Evolutionary conservation across 2,113 vertebrate genomes (phyloP).

Genomic region (Mormyrus lacerda): DNA sequence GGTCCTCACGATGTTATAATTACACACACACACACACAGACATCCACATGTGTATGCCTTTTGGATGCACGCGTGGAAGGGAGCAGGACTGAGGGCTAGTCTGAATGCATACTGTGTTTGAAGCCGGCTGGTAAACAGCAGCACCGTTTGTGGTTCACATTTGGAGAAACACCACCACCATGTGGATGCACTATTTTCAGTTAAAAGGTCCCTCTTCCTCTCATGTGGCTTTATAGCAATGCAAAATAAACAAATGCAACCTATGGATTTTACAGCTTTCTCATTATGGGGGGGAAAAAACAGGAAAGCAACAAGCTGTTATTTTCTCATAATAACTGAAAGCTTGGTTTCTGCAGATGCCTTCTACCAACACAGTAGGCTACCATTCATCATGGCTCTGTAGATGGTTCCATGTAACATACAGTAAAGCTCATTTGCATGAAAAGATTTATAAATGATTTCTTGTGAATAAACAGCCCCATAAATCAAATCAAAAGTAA

Average conservation of each 20-base stretch:
- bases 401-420: background rate
- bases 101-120: background rate
- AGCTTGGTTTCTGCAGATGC: background rate
- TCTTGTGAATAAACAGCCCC: background rate
- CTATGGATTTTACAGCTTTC: background rate
- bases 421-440: background rate
- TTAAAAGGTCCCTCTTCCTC: conserved; percentile 25
- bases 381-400: background rate
- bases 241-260: background rate
- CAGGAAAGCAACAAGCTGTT: background rate
- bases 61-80: background rate
- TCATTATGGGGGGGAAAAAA: background rate
- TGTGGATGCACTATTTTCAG: conserved; percentile 22
- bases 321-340: background rate
- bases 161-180: conserved; percentile 20
- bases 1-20: background rate
- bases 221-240: conserved; percentile 7
- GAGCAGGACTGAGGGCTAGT: background rate
- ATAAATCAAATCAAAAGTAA: background rate
- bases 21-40: background rate
- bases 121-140: conserved; percentile 23
- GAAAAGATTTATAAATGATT: background rate
- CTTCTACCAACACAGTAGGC: background rate
- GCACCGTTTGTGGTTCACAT: background rate
- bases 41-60: background rate